A percentile compares a stretch with the other conserved stretches of the same genome.
Evolutionary conservation across 2,113 vertebrate genomes (phyloP).

Genomic region (Erpornis zantholeuca): DNA sequence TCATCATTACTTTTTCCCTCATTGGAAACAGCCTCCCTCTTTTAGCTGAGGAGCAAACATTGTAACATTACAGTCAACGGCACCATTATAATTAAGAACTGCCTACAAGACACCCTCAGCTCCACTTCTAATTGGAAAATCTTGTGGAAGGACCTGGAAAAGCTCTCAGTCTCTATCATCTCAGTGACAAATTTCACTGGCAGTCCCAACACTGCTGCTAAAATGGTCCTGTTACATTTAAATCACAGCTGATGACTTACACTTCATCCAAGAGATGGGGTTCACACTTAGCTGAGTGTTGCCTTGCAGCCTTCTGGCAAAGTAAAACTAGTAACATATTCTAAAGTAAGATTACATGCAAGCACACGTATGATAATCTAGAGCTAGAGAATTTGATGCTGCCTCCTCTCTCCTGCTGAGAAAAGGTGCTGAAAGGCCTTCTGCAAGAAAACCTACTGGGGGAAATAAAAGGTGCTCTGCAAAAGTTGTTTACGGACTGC

Average conservation of each 20-base stretch:
- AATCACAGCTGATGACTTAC: not conserved
- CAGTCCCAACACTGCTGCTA: not conserved
- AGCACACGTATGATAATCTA: not conserved
- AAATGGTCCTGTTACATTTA: not conserved
- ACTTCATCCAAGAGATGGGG: fast-evolving
- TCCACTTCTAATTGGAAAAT: not conserved
- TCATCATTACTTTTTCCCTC: not conserved
- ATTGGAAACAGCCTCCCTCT: not conserved
- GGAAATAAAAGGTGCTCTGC: not conserved
- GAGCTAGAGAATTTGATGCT: not conserved
- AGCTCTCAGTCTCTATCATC: not conserved
- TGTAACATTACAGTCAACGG: fast-evolving
- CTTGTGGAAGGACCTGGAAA: not conserved
- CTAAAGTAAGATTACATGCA: not conserved
- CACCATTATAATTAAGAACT: not conserved
- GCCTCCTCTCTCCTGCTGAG: not conserved
- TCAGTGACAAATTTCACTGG: not conserved
- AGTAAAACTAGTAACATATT: not conserved
- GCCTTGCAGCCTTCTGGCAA: not conserved
- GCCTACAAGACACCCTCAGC: not conserved
- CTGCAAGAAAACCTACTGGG: not conserved
- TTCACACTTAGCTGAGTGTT: not conserved
- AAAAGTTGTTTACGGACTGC: not conserved
- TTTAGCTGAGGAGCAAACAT: not conserved
- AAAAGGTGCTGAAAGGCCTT: not conserved